phyloP scores from a whole-genome alignment of 2,113 vertebrate species.

The Chitala chitala region DNA sequence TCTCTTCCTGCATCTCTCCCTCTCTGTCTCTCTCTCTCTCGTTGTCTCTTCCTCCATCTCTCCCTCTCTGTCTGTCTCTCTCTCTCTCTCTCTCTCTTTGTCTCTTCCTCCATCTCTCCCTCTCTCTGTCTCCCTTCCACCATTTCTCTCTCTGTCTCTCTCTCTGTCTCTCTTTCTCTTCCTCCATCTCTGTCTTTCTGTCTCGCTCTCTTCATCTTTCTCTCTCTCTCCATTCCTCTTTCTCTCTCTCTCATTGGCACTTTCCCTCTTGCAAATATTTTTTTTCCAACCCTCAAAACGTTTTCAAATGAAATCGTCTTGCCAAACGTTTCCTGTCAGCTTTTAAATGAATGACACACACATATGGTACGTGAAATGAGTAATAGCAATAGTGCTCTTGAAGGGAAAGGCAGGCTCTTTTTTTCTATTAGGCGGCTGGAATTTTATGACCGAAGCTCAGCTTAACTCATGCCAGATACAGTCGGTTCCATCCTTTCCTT shows the following conservation, averaged over 20 bases:
- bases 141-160: constrained; percentile 17
- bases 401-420: constrained; percentile 24
- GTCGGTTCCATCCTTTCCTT: constrained; percentile 16
- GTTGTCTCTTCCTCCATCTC: too few species aligned
- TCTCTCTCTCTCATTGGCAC: too few species aligned
- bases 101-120: too few species aligned
- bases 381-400: constrained; percentile 20
- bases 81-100: constrained; percentile 28
- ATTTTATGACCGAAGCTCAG: constrained; percentile 30
- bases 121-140: too few species aligned
- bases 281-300: constrained; percentile 37
- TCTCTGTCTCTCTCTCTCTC: constrained; percentile 21
- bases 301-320: constrained; percentile 45
- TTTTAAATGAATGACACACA: constrained; percentile 50
- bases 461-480: constrained; percentile 25
- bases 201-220: too few species aligned
- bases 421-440: constrained; percentile 35
- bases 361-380: constrained; percentile 41
- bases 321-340: constrained; percentile 51
- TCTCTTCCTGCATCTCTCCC: background rate
- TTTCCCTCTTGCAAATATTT: too few species aligned
- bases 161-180: too few species aligned
- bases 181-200: constrained; percentile 15
- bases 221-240: background rate
- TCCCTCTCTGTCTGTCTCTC: background rate